A percentile compares a stretch with the other conserved stretches of the same genome.
phyloP scores from a whole-genome alignment of 2,888 invertebrate species.

The Dryadula phaetusa region DNA sequence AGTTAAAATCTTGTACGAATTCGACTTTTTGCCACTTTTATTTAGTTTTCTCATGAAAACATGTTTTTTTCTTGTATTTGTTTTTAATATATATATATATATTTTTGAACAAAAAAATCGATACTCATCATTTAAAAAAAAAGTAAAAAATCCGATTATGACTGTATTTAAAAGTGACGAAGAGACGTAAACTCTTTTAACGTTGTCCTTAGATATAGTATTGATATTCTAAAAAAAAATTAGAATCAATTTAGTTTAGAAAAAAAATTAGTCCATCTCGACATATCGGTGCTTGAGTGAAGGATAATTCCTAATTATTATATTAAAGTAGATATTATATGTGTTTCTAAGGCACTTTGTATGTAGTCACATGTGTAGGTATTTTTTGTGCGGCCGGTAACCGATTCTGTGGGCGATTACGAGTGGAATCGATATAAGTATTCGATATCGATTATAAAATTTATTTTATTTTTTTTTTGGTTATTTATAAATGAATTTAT shows the following conservation, averaged over 20 bases:
- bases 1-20: neutral
- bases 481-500: neutral
- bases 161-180: constrained; percentile 17
- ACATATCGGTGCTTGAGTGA: constrained; percentile 83
- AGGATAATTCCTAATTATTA: constrained; percentile 71
- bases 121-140: too few species aligned
- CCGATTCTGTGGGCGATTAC: constrained; percentile 11
- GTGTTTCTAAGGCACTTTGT: constrained; percentile 60
- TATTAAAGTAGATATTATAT: constrained; percentile 52
- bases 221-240: constrained; percentile 73
- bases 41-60: neutral
- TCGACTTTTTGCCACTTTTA: constrained; percentile 5
- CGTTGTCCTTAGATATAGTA: constrained; percentile 69
- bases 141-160: neutral
- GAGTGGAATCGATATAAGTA: constrained; percentile 4
- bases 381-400: constrained; percentile 48
- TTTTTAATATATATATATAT: too few species aligned
- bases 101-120: too few species aligned
- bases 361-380: constrained; percentile 55
- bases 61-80: too few species aligned
- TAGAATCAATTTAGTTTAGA: constrained; percentile 62
- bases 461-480: neutral
- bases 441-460: neutral
- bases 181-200: constrained; percentile 11
- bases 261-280: constrained; percentile 72